These are phyloP conservation scores for Perithous albicinctus DNA, from an alignment of 2,888 invertebrate genomes.

Conservation along the genomic window DNA sequence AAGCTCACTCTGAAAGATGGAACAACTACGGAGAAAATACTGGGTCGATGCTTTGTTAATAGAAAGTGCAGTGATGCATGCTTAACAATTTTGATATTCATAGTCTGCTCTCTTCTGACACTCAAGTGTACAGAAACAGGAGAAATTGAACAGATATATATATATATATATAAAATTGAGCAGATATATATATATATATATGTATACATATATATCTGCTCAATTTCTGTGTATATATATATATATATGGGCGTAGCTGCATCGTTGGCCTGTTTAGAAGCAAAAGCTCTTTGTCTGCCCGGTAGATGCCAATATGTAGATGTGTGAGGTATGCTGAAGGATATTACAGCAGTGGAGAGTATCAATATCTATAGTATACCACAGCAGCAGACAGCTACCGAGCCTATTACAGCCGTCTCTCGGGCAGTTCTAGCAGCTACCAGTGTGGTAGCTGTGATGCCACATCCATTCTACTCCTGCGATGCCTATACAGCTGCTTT, in stretches of 20 bases:
- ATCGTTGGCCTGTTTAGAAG: slow-evolving; percentile 24
- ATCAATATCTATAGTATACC: slow-evolving; percentile 13
- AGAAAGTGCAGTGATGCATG: not conserved
- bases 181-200: not conserved
- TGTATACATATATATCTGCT: too few species aligned
- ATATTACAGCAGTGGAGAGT: slow-evolving; percentile 12
- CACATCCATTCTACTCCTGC: slow-evolving; percentile 7
- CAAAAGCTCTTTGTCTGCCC: slow-evolving; percentile 4
- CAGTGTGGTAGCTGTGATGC: slow-evolving; percentile 1
- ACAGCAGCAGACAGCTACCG: not conserved
- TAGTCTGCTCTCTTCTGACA: not conserved
- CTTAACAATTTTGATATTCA: slow-evolving; percentile 5
- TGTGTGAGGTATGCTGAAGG: slow-evolving; percentile 13
- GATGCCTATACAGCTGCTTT: slow-evolving; percentile 3
- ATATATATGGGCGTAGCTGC: not conserved
- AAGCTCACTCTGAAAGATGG: not conserved
- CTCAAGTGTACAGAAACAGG: not conserved
- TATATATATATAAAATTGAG: not conserved
- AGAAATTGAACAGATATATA: not conserved
- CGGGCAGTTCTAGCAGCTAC: slow-evolving; percentile 4
- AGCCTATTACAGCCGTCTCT: slow-evolving; percentile 25
- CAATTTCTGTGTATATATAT: too few species aligned
- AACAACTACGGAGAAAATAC: too few species aligned
- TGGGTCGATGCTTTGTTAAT: too few species aligned
- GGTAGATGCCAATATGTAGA: slow-evolving; percentile 23